These are phyloP conservation scores for Thamnophis elegans DNA, from an alignment of 2,797 vertebrate species.

Conservation along the genomic window DNA sequence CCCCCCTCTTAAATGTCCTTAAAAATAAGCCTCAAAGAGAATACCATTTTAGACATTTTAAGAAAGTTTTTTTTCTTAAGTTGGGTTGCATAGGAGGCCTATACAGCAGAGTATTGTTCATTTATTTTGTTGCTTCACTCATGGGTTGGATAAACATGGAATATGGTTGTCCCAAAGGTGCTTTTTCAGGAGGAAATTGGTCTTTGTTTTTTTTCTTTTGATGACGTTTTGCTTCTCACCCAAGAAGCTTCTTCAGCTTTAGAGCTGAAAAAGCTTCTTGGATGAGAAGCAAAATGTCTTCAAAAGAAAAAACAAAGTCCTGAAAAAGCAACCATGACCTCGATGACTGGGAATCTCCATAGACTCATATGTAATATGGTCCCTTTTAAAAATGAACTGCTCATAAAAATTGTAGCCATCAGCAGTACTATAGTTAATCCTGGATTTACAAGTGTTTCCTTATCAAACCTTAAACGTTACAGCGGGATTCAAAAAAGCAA, in stretches of 20 bases:
- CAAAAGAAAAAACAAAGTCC: too few relatives aligned
- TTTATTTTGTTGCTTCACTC: background rate
- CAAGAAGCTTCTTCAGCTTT: too few relatives aligned
- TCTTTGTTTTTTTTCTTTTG: too few relatives aligned
- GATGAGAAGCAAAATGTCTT: too few relatives aligned
- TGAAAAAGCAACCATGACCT: too few relatives aligned
- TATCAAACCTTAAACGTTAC: background rate
- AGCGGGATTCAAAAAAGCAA: background rate
- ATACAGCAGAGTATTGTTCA: background rate
- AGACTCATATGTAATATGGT: background rate
- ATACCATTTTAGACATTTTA: background rate
- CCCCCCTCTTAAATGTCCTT: background rate
- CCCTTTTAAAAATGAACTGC: background rate
- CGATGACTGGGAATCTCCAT: too few relatives aligned
- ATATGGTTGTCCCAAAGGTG: too few relatives aligned
- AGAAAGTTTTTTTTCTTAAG: background rate
- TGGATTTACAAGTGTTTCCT: background rate
- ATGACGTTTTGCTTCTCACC: too few relatives aligned
- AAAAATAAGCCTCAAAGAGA: background rate
- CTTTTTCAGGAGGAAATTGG: too few relatives aligned
- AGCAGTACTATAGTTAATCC: background rate
- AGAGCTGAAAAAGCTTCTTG: too few relatives aligned
- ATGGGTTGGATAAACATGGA: background rate
- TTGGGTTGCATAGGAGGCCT: background rate
- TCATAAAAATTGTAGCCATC: background rate